Evolutionary conservation across 1,140 invertebrate genomes (phyloP).

Genomic region (Neoseiulus cucumeris): DNA sequence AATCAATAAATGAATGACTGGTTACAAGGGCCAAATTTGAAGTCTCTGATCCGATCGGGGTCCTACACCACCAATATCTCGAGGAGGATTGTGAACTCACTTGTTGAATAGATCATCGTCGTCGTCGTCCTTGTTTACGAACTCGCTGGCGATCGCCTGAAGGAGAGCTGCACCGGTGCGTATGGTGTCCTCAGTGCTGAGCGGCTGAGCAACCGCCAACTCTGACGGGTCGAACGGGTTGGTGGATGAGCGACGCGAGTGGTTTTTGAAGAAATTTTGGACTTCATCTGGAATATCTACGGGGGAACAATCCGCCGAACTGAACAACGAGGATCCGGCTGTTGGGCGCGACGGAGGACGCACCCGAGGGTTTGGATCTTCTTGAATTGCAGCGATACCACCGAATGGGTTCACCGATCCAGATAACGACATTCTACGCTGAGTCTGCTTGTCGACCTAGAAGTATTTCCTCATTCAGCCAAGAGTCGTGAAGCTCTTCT

Average conservation of each 20-base stretch:
- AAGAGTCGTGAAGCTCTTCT: too few species aligned
- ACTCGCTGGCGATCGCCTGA: conserved; percentile 6
- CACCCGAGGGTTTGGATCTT: background rate
- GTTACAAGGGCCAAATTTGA: too few species aligned
- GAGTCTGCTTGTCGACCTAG: background rate
- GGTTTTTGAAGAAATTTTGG: conserved; percentile 10
- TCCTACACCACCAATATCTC: too few species aligned
- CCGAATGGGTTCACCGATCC: background rate
- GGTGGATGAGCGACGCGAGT: conserved; percentile 4
- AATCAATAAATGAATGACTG: too few species aligned
- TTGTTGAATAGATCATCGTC: background rate
- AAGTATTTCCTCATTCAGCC: too few species aligned
- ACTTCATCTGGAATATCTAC: conserved; percentile 3
- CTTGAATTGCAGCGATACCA: background rate
- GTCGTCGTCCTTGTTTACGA: conserved; percentile 5
- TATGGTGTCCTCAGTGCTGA: conserved; percentile 1
- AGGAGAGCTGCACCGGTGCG: conserved; percentile 6
- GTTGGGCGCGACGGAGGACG: background rate
- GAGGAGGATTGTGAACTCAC: too few species aligned
- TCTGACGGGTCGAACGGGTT: background rate
- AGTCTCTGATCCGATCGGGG: too few species aligned
- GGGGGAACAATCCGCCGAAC: background rate
- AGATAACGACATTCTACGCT: background rate
- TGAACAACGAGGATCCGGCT: background rate
- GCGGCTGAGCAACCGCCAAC: background rate